Evolutionary conservation across 2,113 vertebrate species (phyloP).

Genomic region (Oplegnathus fasciatus): DNA sequence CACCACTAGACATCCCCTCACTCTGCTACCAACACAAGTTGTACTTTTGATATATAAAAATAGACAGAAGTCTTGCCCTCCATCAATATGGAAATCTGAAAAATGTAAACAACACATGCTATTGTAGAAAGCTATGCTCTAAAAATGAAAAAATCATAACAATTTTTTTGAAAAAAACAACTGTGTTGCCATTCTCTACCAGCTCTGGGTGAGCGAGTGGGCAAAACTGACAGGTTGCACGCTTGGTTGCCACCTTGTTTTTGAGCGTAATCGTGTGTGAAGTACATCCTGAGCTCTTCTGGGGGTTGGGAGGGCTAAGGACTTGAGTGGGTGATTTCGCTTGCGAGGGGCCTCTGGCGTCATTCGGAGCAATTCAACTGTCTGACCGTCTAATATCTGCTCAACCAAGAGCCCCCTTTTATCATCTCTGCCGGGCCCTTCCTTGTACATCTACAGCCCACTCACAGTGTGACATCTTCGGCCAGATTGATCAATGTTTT

Average conservation of each 20-base stretch:
- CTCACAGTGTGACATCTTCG: slow-evolving; percentile 4
- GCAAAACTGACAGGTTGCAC: slow-evolving; percentile 69
- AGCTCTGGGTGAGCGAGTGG: slow-evolving; percentile 56
- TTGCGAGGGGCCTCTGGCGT: slow-evolving; percentile 50
- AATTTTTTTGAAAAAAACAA: slow-evolving; percentile 16
- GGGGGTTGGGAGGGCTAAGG: slow-evolving; percentile 58
- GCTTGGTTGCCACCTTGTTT: slow-evolving; percentile 75
- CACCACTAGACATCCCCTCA: slow-evolving; percentile 22
- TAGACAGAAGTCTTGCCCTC: not conserved
- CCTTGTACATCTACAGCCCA: slow-evolving; percentile 13
- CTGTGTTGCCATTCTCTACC: slow-evolving; percentile 10
- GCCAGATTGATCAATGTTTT: slow-evolving; percentile 40
- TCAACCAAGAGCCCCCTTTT: slow-evolving; percentile 38
- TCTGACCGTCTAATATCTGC: slow-evolving; percentile 59
- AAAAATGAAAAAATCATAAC: slow-evolving; percentile 40
- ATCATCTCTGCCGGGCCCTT: slow-evolving; percentile 37
- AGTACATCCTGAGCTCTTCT: slow-evolving; percentile 71
- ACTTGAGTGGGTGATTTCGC: slow-evolving; percentile 64
- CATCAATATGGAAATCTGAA: slow-evolving; percentile 13
- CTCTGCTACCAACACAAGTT: slow-evolving; percentile 15
- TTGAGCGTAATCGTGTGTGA: slow-evolving; percentile 77
- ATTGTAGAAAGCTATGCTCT: slow-evolving; percentile 12
- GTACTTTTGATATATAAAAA: slow-evolving; percentile 29
- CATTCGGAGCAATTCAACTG: slow-evolving; percentile 59
- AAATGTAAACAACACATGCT: slow-evolving; percentile 17